Base-by-base conservation (phyloP, 2,888 invertebrate species). In the Leptinotarsa haldemani region DNA sequence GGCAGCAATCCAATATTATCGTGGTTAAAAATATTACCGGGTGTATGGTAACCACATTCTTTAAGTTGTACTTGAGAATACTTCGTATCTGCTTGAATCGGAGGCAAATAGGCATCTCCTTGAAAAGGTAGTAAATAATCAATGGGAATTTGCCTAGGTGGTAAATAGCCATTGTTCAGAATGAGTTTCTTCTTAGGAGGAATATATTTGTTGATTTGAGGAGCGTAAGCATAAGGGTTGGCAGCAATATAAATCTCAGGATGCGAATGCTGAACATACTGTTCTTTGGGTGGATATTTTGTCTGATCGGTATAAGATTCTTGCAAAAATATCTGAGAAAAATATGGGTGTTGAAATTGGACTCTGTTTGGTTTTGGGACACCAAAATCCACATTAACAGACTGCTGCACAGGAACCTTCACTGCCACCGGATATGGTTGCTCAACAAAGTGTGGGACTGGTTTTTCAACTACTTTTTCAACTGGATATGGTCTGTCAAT, bases 1-100 rank as follows among this genome's bases (percentile, higher is more conserved):
- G 91, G 90, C 16, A 89, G 88, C 1, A 90, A 89, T 1, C 92
- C 91, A n/a, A 89, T 86, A 56, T 90, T 89, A 74, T 78, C 85
- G 16, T 50, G n/a, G 50, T 15, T 50, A 50, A 5, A 1, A 50
- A 15, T 50, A 40, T 9, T 40, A 12, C 9, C 40, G 9, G 40
- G 3, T 40, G 12, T 40, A 40, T 40, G 40, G 40, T 40, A 40
- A 40, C 40, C 40, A 40, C 40, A 40, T 40, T 9, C 9, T 40
- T 40, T 40, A 12, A 40, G 2, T 40, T 7, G 40, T 40, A 40
- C 40, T 40, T 40, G 40, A 40, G 40, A 12, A 40, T 30, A 30
- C 30, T 30, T 30, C 7, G 30, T 1, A 30, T 40, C 40, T 40
- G 40, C 40, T 40, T 40, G 40, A 40, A 13, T 20, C 22, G 61